Evolutionary conservation across 2,113 vertebrate species (phyloP).

Genomic region (Fulica atra): DNA sequence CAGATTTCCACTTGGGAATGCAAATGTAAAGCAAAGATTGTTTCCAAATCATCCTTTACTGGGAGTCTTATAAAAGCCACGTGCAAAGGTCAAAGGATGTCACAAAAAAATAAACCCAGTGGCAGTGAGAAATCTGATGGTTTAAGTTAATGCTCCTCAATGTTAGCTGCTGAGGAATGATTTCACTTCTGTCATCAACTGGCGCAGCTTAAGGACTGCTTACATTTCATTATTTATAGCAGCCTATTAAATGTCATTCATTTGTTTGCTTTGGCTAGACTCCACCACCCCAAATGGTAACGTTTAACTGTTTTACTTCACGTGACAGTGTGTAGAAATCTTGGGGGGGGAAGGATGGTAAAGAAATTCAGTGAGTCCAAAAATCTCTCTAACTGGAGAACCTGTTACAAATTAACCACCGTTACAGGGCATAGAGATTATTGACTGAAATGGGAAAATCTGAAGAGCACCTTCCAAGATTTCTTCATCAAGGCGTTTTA

Average conservation of each 20-base stretch:
- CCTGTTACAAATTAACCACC: conserved; percentile 47
- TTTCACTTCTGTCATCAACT: background rate
- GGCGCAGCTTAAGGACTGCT: background rate
- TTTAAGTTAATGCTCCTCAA: background rate
- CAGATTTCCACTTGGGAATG: background rate
- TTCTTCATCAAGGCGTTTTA: conserved; percentile 87
- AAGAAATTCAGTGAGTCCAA: background rate
- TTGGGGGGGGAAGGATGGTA: background rate
- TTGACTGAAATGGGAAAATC: conserved; percentile 1
- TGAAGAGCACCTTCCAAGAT: conserved; percentile 81
- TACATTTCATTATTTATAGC: conserved; percentile 44
- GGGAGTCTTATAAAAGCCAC: background rate
- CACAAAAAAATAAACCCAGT: background rate
- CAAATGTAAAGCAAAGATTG: background rate
- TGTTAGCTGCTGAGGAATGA: background rate
- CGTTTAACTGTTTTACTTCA: background rate
- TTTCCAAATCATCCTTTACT: background rate
- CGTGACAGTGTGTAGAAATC: background rate
- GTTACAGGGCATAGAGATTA: background rate
- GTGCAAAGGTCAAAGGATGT: background rate
- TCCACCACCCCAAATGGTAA: background rate
- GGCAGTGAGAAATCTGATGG: background rate
- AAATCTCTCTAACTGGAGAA: conserved; percentile 7
- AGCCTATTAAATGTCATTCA: conserved; percentile 18
- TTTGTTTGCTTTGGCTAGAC: conserved; percentile 32